phyloP scores from a whole-genome alignment of 2,888 invertebrate genomes.

The Clanis bilineata region DNA sequence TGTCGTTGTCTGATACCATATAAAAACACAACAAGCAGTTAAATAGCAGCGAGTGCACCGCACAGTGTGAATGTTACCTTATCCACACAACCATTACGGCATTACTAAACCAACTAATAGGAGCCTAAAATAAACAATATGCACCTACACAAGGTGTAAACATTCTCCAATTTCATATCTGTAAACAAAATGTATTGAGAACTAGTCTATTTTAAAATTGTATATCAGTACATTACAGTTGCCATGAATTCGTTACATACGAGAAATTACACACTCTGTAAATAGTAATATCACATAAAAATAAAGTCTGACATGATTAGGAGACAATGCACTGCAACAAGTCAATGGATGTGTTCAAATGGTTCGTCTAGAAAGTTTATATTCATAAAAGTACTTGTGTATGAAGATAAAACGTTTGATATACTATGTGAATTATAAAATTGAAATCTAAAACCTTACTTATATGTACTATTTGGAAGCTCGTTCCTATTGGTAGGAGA shows the following conservation, averaged over 20 bases:
- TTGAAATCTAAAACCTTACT: not conserved
- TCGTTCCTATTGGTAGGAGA: too few species aligned
- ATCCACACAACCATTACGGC: too few species aligned
- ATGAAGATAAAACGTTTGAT: not conserved
- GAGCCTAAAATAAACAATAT: not conserved
- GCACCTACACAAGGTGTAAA: constrained; percentile 5
- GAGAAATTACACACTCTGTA: not conserved
- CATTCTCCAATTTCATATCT: not conserved
- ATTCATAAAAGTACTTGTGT: not conserved
- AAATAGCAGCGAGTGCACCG: too few species aligned
- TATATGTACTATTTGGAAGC: not conserved
- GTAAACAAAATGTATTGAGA: not conserved
- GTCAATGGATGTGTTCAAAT: not conserved
- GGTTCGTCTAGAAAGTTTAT: not conserved
- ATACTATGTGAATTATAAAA: not conserved
- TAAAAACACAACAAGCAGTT: too few species aligned
- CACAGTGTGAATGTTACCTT: too few species aligned
- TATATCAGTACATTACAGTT: constrained; percentile 6
- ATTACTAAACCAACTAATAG: not conserved
- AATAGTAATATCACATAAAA: constrained; percentile 3
- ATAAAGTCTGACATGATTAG: not conserved
- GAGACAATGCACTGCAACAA: constrained; percentile 9
- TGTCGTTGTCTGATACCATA: too few species aligned
- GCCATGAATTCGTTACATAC: not conserved
- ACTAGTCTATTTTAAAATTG: constrained; percentile 1